These are phyloP conservation scores for Unio delphinus DNA, from an alignment of 2,888 invertebrate species.

Conservation along the genomic window DNA sequence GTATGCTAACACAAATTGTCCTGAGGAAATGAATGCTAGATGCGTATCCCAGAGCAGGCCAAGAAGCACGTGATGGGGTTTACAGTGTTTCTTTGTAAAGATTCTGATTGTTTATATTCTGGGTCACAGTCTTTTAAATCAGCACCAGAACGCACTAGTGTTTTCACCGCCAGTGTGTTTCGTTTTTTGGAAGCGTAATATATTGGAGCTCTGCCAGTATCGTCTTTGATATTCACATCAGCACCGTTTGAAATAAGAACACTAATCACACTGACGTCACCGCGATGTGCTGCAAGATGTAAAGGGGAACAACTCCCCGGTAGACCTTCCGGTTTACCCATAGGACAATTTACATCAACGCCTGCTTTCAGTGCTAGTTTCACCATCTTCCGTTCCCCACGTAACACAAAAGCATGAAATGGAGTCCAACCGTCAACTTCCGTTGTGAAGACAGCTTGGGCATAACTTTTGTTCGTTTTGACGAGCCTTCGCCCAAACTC, in stretches of 20 bases:
- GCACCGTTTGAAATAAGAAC: conserved; percentile 51
- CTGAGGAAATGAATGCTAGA: too few relatives aligned
- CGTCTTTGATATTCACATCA: conserved; percentile 44
- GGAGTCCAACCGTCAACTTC: conserved; percentile 62
- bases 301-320: conserved; percentile 56
- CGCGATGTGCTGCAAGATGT: conserved; percentile 61
- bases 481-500: conserved; percentile 45
- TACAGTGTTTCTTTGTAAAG: conserved; percentile 21
- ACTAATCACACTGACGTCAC: conserved; percentile 59
- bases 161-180: conserved; percentile 52
- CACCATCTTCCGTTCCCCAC: conserved; percentile 55
- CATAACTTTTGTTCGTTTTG: conserved; percentile 42
- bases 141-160: conserved; percentile 56
- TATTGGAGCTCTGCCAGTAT: conserved; percentile 42
- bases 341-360: conserved; percentile 51
- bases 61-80: conserved; percentile 30
- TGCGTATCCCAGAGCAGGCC: too few relatives aligned
- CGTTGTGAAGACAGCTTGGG: conserved; percentile 43
- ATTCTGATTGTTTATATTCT: conserved; percentile 9
- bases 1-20: too few relatives aligned
- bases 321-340: conserved; percentile 57
- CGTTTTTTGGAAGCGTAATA: conserved; percentile 49
- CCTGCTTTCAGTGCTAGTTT: conserved; percentile 53
- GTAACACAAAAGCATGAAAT: conserved; percentile 59
- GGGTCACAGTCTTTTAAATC: conserved; percentile 40